Percentiles rank a stretch among this genome's conserved stretches.
Evolutionary conservation across 1,140 invertebrate species (phyloP).

Genomic region (Drosophila virilis): DNA sequence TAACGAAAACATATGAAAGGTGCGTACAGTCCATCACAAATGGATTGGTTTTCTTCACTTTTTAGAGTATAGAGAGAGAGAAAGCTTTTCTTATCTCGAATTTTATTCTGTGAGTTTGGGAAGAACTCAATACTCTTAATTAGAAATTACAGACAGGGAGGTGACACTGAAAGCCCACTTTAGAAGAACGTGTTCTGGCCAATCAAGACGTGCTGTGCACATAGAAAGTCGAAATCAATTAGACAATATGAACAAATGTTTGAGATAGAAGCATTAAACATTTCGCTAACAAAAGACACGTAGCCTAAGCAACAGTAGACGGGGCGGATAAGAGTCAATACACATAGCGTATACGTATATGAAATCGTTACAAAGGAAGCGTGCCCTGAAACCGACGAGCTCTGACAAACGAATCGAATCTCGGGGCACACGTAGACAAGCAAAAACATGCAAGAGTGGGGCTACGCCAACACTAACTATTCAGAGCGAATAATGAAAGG

Average conservation of each 20-base stretch:
- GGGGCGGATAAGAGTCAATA: slow-evolving; percentile 19
- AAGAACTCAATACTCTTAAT: too few species aligned
- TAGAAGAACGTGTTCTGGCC: neutral
- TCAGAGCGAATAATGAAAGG: slow-evolving; percentile 1
- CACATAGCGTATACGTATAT: slow-evolving; percentile 44
- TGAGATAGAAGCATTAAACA: slow-evolving; percentile 24
- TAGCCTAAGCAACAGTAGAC: slow-evolving; percentile 23
- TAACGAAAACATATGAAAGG: too few species aligned
- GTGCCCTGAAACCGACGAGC: slow-evolving; percentile 10
- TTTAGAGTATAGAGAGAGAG: too few species aligned
- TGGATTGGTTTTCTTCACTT: too few species aligned
- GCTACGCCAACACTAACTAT: slow-evolving; percentile 16
- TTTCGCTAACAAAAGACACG: slow-evolving; percentile 49
- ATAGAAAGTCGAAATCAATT: slow-evolving; percentile 56
- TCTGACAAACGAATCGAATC: slow-evolving; percentile 42
- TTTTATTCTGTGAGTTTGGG: too few species aligned
- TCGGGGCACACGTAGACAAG: slow-evolving; percentile 45
- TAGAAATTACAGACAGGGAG: too few species aligned
- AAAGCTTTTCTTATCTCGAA: too few species aligned
- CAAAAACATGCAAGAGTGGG: slow-evolving; percentile 24
- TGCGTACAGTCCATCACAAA: too few species aligned
- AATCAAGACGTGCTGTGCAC: slow-evolving; percentile 31
- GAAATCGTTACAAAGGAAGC: slow-evolving; percentile 45
- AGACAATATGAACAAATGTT: slow-evolving; percentile 31
- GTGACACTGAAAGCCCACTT: too few species aligned